Conservation (phyloP, 2,797 vertebrate species). For the Morus bassanus region DNA sequence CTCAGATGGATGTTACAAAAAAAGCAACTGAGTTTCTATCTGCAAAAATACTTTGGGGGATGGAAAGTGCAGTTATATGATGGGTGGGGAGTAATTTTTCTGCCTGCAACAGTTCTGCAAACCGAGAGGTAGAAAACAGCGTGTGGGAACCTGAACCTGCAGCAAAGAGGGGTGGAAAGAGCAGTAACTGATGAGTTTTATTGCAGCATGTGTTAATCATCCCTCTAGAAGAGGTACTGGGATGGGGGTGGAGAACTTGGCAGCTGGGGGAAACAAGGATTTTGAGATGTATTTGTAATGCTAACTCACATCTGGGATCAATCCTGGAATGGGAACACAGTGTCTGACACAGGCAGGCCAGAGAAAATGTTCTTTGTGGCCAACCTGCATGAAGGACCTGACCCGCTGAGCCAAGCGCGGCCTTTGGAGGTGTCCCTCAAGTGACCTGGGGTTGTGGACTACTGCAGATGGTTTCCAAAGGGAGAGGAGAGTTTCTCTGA, state of each 20-base stretch:
- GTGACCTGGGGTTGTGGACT: neutral
- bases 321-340: neutral
- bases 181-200: conserved; percentile 3
- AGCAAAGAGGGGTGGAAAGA: conserved; percentile 18
- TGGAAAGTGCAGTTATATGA: neutral
- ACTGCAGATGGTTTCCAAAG: neutral
- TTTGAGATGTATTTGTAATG: conserved; percentile 39
- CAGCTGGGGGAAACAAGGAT: neutral
- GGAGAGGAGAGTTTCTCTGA: neutral
- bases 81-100: conserved; percentile 6
- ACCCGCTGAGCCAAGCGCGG: neutral
- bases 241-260: conserved; percentile 40
- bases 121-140: neutral
- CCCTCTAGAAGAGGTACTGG: neutral
- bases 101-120: neutral
- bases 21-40: neutral
- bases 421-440: neutral
- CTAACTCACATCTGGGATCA: conserved; percentile 58
- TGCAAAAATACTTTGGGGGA: conserved; percentile 31
- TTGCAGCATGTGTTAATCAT: conserved; percentile 34
- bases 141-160: neutral
- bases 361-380: conserved; percentile 8
- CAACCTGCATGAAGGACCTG: neutral
- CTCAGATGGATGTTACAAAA: neutral
- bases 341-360: neutral